Conservation (phyloP, 2,797 vertebrate species). For the Chaetophractus vellerosus region DNA sequence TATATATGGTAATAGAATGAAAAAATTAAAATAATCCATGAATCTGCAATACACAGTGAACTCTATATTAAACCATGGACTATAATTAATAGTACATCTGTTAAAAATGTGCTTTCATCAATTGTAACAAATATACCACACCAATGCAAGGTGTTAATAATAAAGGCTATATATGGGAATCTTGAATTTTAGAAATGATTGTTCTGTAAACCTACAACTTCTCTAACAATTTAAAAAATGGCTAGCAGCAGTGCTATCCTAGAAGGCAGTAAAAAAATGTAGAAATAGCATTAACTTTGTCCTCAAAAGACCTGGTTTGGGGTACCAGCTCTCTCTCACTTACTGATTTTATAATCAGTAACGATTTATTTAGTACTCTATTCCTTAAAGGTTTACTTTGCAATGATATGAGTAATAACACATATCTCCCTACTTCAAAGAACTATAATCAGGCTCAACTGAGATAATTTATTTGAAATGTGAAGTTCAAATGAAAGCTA, state of each 20-base stretch:
- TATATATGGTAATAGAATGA: too few relatives aligned
- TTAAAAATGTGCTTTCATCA: too few relatives aligned
- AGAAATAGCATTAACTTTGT: background rate
- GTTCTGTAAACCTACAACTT: too few relatives aligned
- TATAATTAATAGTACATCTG: too few relatives aligned
- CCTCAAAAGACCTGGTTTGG: background rate
- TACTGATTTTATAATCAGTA: background rate
- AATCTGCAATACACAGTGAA: too few relatives aligned
- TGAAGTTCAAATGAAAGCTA: background rate
- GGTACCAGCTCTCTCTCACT: background rate
- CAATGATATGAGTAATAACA: background rate
- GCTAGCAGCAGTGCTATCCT: background rate
- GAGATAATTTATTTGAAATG: slow-evolving; percentile 10
- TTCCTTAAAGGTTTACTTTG: background rate
- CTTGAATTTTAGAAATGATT: too few relatives aligned
- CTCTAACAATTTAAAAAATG: too few relatives aligned
- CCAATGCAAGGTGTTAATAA: too few relatives aligned
- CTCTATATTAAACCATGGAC: too few relatives aligned
- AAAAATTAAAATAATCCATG: too few relatives aligned
- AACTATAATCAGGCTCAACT: background rate
- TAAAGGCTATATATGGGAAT: too few relatives aligned
- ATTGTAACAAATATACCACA: too few relatives aligned
- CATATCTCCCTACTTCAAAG: background rate
- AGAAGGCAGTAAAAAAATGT: background rate
- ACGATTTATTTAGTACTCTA: background rate